Evolutionary conservation across 2,113 vertebrate genomes (phyloP).

Genomic region (Typhlomys cinereus): DNA sequence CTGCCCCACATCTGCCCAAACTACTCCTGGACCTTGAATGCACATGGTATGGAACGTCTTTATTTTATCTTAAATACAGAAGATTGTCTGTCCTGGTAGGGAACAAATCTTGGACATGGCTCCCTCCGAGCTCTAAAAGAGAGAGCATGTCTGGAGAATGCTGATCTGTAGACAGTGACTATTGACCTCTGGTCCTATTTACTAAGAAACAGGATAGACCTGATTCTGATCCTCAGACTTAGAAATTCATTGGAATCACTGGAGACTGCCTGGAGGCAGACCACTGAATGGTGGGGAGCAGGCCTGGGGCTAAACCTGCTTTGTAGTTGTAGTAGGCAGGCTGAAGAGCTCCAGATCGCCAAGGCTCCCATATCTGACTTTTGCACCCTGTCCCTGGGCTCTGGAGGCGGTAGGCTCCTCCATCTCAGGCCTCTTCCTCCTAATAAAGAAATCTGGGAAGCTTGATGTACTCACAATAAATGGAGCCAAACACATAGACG

Average conservation of each 20-base stretch:
- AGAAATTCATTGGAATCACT: background rate
- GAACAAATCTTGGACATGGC: background rate
- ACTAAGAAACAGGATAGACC: background rate
- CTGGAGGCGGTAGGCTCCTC: background rate
- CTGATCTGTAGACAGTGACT: rapidly evolving
- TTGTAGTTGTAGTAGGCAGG: background rate
- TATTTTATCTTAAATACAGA: background rate
- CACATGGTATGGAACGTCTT: background rate
- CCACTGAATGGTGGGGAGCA: too few species aligned
- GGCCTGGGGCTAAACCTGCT: background rate
- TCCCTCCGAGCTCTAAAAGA: rapidly evolving
- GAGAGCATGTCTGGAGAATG: background rate
- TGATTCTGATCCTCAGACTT: background rate
- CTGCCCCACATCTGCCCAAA: background rate
- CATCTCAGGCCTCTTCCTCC: background rate
- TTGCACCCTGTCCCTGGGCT: background rate
- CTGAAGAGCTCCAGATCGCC: background rate
- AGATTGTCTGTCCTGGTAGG: background rate
- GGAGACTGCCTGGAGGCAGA: background rate
- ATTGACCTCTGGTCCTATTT: background rate
- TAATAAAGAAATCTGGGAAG: background rate
- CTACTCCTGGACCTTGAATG: too few species aligned
- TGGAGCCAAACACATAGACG: background rate
- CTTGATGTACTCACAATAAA: background rate
- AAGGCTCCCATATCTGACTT: background rate